Conservation (phyloP, 2,888 invertebrate species). For the Agrochola lychnidis region DNA sequence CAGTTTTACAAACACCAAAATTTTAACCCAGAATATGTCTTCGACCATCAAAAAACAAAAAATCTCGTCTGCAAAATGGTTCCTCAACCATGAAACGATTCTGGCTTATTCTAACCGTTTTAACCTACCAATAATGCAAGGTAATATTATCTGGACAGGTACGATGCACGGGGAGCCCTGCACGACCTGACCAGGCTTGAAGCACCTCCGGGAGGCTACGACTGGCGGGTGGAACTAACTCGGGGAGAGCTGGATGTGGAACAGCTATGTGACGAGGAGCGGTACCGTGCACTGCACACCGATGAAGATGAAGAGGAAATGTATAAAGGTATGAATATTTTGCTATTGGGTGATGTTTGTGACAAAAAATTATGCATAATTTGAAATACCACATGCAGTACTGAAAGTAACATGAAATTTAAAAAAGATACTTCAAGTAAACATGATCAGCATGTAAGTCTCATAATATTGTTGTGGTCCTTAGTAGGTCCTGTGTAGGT, state of each 20-base stretch:
- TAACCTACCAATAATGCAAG: slow-evolving; percentile 42
- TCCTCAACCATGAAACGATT: slow-evolving; percentile 11
- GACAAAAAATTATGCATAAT: not conserved
- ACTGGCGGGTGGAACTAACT: slow-evolving; percentile 91
- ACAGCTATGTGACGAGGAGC: slow-evolving; percentile 98
- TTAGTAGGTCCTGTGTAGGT: too few species aligned
- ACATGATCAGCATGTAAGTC: not conserved
- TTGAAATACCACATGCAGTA: not conserved
- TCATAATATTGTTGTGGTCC: not conserved
- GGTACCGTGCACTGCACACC: slow-evolving; percentile 96
- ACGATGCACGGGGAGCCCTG: slow-evolving; percentile 98
- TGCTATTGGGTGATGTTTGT: not conserved
- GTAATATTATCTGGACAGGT: slow-evolving; percentile 91
- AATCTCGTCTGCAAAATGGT: slow-evolving; percentile 12
- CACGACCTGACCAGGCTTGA: slow-evolving; percentile 96
- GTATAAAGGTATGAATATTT: slow-evolving; percentile 94
- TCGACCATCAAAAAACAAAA: not conserved
- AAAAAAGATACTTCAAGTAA: not conserved
- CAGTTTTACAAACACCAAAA: not conserved
- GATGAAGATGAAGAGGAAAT: slow-evolving; percentile 97
- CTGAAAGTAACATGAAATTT: not conserved
- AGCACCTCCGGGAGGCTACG: slow-evolving; percentile 94
- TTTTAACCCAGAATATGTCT: slow-evolving; percentile 13
- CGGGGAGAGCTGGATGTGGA: slow-evolving; percentile 95
- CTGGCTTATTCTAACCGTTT: slow-evolving; percentile 42